phyloP scores from a whole-genome alignment of 2,888 invertebrate genomes.

The Venusia cambrica region DNA sequence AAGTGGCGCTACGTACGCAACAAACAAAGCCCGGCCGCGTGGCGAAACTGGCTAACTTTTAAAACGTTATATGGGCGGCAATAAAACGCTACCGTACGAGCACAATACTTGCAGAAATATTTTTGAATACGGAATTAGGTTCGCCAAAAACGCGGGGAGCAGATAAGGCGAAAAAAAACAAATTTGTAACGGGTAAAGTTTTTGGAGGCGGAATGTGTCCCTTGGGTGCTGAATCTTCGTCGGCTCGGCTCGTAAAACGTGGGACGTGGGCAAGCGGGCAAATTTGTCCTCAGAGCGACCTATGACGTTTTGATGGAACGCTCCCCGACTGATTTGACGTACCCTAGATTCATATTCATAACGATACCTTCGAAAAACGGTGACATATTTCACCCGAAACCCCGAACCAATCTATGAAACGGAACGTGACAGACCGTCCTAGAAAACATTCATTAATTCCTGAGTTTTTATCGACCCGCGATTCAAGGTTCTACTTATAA shows the following conservation, averaged over 20 bases:
- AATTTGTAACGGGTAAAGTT: slow-evolving; percentile 82
- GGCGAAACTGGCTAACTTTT: slow-evolving; percentile 75
- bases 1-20: slow-evolving; percentile 45
- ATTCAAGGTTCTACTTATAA: slow-evolving; percentile 3
- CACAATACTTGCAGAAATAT: slow-evolving; percentile 81
- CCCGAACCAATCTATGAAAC: slow-evolving; percentile 43
- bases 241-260: slow-evolving; percentile 78
- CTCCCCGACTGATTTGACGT: slow-evolving; percentile 71
- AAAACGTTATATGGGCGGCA: slow-evolving; percentile 79
- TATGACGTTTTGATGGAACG: slow-evolving; percentile 81
- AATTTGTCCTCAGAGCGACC: slow-evolving; percentile 80
- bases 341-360: slow-evolving; percentile 78
- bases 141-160: slow-evolving; percentile 78
- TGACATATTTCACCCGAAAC: slow-evolving; percentile 56
- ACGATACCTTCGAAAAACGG: slow-evolving; percentile 60
- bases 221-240: slow-evolving; percentile 80
- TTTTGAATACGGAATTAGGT: slow-evolving; percentile 82
- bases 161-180: slow-evolving; percentile 80
- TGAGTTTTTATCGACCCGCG: slow-evolving; percentile 23
- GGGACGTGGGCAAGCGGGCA: slow-evolving; percentile 79
- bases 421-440: slow-evolving; percentile 43
- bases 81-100: slow-evolving; percentile 78
- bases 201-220: slow-evolving; percentile 80
- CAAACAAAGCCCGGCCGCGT: slow-evolving; percentile 54
- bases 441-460: slow-evolving; percentile 43